Evolutionary conservation across 2,113 vertebrate species (phyloP), one percentile per base, ranked within the genome.

Genomic region (Grammomys surdaster): DNA sequence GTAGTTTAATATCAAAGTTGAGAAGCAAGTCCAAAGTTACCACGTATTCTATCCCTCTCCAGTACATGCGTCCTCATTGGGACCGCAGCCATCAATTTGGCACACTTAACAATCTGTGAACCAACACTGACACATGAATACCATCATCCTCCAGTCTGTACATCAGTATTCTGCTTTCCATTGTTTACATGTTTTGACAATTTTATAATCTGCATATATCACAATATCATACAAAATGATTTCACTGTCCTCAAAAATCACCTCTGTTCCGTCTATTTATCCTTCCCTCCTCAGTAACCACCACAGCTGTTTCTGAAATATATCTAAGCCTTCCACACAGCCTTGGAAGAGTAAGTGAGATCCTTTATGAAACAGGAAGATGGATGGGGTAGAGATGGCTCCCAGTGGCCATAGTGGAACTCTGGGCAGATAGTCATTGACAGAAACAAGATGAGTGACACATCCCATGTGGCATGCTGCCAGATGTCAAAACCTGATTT

Each of bases 221-320:
- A 86, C 31, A 77, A 20, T 48, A 46, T 70, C 46, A 70, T 51
- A 82, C 7, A n/a, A n/a, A 88, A 80, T 12, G 20, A 17, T 75
- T 81, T 70, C 48, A 72, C 20, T n/a, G 28, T 26, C n/a, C n/a
- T 92, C 43, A 92, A 88, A 94, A 65, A 58, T 43, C 80, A 88
- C 43, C 22, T 65, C 12, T 92, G 16, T 1, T 63, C 24, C 9
- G 31, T 3, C 20, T 67, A 51, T 24, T 69, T 40, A 63, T 73
- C 12, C 5, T 43, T 93, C 36, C 28, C 22, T 91, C 48, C 16
- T 76, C 19, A 3, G 51, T 81, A 48, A 88, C 13, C 36, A n/a
- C 2, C 22, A 9, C 6, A 24, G 4, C 5, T 73, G n/a, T 48
- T 46, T 73, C 48, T 26, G 72, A 40, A 76, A 65, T 70, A 56